These are phyloP conservation scores for Drosophila formosana DNA, from an alignment of 2,888 invertebrate species.

Conservation along the genomic window DNA sequence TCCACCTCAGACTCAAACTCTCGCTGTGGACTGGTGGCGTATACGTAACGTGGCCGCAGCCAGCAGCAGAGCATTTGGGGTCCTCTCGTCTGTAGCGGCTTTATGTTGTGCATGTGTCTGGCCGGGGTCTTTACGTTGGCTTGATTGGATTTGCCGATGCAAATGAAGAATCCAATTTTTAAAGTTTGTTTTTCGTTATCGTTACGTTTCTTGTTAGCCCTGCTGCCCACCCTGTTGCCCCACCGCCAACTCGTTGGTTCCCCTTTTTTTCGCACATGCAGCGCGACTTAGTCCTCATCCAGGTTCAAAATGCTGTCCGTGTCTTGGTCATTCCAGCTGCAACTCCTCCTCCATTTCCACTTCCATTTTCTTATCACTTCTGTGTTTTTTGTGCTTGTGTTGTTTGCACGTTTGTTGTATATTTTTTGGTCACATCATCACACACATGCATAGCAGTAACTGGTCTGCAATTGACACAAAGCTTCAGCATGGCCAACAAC, in stretches of 20 bases:
- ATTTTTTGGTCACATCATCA: constrained; percentile 64
- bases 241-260: constrained; percentile 18
- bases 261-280: constrained; percentile 23
- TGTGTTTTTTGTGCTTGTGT: constrained; percentile 24
- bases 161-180: constrained; percentile 84
- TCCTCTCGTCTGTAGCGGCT: constrained; percentile 58
- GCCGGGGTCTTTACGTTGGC: constrained; percentile 79
- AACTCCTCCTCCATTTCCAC: constrained; percentile 9
- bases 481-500: constrained; percentile 49
- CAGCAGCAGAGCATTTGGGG: constrained; percentile 2
- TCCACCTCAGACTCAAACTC: constrained; percentile 5
- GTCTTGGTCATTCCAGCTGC: constrained; percentile 25
- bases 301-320: constrained; percentile 31
- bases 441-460: constrained; percentile 39
- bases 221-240: constrained; percentile 1
- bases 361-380: constrained; percentile 11
- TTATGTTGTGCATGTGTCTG: constrained; percentile 79
- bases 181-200: constrained; percentile 83
- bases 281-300: constrained; percentile 16
- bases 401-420: constrained; percentile 54
- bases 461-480: constrained; percentile 71
- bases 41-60: constrained; percentile 13
- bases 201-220: constrained; percentile 76
- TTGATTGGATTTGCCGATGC: constrained; percentile 83
- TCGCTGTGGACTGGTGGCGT: constrained; percentile 29